A percentile compares a stretch with the other conserved stretches of the same genome.
Evolutionary conservation across 2,888 invertebrate genomes (phyloP).

Genomic region (Lepidocyrtoides sp.): DNA sequence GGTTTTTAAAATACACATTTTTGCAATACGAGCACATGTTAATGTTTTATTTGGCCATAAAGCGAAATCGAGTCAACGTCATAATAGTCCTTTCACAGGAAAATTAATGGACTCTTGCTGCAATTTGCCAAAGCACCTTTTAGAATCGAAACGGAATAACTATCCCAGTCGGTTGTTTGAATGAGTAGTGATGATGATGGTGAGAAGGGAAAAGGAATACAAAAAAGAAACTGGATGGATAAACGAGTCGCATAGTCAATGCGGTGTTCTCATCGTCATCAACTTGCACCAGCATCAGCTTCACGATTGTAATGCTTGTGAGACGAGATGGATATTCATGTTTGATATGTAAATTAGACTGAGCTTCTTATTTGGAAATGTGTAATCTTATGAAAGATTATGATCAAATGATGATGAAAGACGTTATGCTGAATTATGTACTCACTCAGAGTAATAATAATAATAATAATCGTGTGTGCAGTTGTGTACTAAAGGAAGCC

Average conservation of each 20-base stretch:
- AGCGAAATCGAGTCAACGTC: conserved; percentile 16
- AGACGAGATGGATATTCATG: conserved; percentile 65
- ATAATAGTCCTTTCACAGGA: conserved; percentile 40
- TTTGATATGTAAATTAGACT: conserved; percentile 79
- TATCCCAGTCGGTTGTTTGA: conserved; percentile 42
- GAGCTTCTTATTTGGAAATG: conserved; percentile 77
- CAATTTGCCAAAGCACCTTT: conserved; percentile 68
- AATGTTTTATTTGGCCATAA: conserved; percentile 2
- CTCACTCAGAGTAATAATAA: conserved; percentile 55
- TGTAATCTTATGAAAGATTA: conserved; percentile 79
- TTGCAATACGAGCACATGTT: too few relatives aligned
- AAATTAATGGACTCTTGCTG: conserved; percentile 66
- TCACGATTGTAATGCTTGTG: conserved; percentile 45
- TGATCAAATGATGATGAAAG: conserved; percentile 78
- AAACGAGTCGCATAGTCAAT: conserved; percentile 28
- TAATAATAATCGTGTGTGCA: conserved; percentile 29
- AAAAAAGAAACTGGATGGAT: conserved; percentile 50
- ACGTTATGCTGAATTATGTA: conserved; percentile 67
- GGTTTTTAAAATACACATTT: not conserved
- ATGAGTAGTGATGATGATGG: conserved; percentile 19
- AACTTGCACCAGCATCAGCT: not conserved
- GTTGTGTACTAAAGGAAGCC: not conserved
- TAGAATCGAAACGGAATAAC: conserved; percentile 12
- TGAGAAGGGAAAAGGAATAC: not conserved
- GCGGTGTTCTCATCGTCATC: conserved; percentile 7